Evolutionary conservation across 2,888 invertebrate species (phyloP).

Genomic region (Petrolisthes manimaculis): DNA sequence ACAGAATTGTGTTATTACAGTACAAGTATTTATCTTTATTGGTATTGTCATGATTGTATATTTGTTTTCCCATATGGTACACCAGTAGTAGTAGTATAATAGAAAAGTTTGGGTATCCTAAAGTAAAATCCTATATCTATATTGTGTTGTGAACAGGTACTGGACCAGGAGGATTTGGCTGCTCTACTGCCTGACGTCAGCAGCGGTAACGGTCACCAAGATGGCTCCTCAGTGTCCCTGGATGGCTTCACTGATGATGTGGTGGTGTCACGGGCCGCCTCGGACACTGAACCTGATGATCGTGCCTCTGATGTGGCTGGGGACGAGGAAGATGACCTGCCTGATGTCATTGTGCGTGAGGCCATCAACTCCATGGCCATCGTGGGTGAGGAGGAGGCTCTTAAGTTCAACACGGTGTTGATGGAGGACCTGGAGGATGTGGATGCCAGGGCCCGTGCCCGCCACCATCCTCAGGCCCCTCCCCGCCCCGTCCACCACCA

Average conservation of each 20-base stretch:
- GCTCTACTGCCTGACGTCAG: slow-evolving; percentile 80
- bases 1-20: too few relatives aligned
- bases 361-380: slow-evolving; percentile 75
- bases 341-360: slow-evolving; percentile 79
- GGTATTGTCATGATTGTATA: neutral
- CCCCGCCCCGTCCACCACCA: slow-evolving; percentile 4
- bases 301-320: slow-evolving; percentile 39
- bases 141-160: slow-evolving; percentile 73
- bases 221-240: slow-evolving; percentile 70
- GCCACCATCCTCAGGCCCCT: slow-evolving; percentile 13
- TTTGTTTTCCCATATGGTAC: neutral
- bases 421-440: slow-evolving; percentile 58
- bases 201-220: slow-evolving; percentile 73
- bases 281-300: slow-evolving; percentile 53
- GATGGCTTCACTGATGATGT: slow-evolving; percentile 75
- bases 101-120: neutral
- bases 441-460: slow-evolving; percentile 38
- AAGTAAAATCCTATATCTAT: too few relatives aligned
- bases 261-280: slow-evolving; percentile 48
- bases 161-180: slow-evolving; percentile 83
- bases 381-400: slow-evolving; percentile 45
- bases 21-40: slow-evolving; percentile 19
- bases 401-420: slow-evolving; percentile 55
- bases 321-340: slow-evolving; percentile 77
- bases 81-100: too few relatives aligned